Conservation (phyloP, 2,888 invertebrate species). For the Tholera decimalis region DNA sequence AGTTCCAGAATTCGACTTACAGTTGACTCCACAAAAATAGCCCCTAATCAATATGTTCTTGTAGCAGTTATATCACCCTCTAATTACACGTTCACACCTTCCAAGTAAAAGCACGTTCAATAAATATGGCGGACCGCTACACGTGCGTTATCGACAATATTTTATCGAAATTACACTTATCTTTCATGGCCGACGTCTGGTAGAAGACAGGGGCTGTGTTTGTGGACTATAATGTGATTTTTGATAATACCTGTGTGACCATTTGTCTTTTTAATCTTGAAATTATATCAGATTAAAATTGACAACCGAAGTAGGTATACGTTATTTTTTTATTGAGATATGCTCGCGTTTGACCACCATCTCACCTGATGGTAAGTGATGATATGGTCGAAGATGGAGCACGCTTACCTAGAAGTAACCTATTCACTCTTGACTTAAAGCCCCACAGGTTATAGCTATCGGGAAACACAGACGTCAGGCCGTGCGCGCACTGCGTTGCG, state of each 20-base stretch:
- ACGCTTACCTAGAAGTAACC: too few relatives aligned
- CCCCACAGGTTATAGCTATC: too few relatives aligned
- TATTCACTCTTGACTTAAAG: too few relatives aligned
- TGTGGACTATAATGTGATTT: conserved; percentile 21
- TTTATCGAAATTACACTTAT: conserved; percentile 50
- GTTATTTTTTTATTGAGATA: neutral
- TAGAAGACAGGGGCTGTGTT: conserved; percentile 12
- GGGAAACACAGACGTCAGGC: too few relatives aligned
- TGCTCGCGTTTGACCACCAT: too few relatives aligned
- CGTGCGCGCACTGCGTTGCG: too few relatives aligned
- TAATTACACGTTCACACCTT: conserved; percentile 39
- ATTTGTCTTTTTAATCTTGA: conserved; percentile 3
- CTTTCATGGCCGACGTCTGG: conserved; percentile 16
- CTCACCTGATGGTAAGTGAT: too few relatives aligned
- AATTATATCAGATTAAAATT: neutral
- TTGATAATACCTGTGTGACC: neutral
- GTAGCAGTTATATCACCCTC: conserved; percentile 11
- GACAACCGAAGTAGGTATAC: neutral
- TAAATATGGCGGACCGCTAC: conserved; percentile 30
- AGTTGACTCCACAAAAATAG: conserved; percentile 15
- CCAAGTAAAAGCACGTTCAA: conserved; percentile 32
- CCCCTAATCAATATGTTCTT: conserved; percentile 24
- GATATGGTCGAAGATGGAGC: too few relatives aligned
- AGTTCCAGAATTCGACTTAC: neutral
- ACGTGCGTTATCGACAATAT: conserved; percentile 49